phyloP scores from a whole-genome alignment of 2,888 invertebrate species.

The Incurvaria masculella region DNA sequence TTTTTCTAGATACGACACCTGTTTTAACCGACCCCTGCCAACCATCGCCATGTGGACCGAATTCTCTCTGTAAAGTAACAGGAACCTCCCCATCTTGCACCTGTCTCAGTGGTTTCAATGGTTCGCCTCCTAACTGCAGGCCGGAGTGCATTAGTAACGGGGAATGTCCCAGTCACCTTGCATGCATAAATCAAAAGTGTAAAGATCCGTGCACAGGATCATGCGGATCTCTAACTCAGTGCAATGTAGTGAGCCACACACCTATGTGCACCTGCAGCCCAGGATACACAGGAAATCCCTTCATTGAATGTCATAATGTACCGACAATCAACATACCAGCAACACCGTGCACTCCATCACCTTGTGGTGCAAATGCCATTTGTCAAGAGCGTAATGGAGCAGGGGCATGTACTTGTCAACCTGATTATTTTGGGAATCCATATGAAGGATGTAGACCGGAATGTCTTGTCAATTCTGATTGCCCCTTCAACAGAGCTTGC shows the following conservation, averaged over 20 bases:
- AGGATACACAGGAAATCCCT: slow-evolving; percentile 75
- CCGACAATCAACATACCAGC: slow-evolving; percentile 36
- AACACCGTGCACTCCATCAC: slow-evolving; percentile 60
- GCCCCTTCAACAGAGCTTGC: slow-evolving; percentile 67
- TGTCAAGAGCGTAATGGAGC: slow-evolving; percentile 60
- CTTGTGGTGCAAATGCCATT: slow-evolving; percentile 64
- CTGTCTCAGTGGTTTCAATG: slow-evolving; percentile 64
- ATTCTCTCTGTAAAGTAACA: slow-evolving; percentile 66
- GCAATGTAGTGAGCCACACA: slow-evolving; percentile 72
- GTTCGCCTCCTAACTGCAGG: slow-evolving; percentile 71
- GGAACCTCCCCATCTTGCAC: slow-evolving; percentile 71
- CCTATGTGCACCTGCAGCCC: slow-evolving; percentile 65
- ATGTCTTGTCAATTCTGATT: slow-evolving; percentile 68
- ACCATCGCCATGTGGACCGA: slow-evolving; percentile 80
- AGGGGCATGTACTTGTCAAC: slow-evolving; percentile 66
- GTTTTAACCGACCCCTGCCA: slow-evolving; percentile 62
- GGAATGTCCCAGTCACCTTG: slow-evolving; percentile 65
- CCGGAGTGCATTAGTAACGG: slow-evolving; percentile 78
- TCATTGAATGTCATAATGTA: slow-evolving; percentile 57
- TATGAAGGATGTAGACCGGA: slow-evolving; percentile 74
- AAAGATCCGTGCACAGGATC: slow-evolving; percentile 68
- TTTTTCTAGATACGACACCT: slow-evolving; percentile 31
- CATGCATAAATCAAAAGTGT: slow-evolving; percentile 77
- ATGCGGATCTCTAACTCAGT: slow-evolving; percentile 71
- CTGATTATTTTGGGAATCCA: slow-evolving; percentile 71